Evolutionary conservation across 2,888 invertebrate genomes (phyloP).

Genomic region (Rosalia funebris): DNA sequence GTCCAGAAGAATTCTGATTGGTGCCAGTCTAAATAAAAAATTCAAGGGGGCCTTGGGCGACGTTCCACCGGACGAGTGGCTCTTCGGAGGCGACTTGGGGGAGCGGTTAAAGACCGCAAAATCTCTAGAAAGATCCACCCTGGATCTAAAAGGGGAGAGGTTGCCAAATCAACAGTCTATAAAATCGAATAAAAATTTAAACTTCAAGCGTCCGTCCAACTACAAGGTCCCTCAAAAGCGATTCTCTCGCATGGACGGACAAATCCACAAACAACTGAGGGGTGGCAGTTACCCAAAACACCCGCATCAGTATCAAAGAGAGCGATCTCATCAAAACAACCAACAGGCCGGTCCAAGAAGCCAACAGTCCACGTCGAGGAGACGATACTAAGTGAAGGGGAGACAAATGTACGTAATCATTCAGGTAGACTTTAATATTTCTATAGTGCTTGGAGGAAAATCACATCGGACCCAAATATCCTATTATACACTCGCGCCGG

Average conservation of each 20-base stretch:
- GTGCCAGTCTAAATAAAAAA: slow-evolving; percentile 7
- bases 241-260: not conserved
- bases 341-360: not conserved
- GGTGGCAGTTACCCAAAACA: not conserved
- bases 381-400: not conserved
- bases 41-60: slow-evolving; percentile 11
- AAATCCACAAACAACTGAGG: not conserved
- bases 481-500: too few species aligned
- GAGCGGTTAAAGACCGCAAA: slow-evolving; percentile 9
- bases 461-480: slow-evolving; percentile 1
- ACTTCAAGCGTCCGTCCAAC: not conserved
- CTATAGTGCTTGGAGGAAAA: not conserved
- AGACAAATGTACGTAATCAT: not conserved
- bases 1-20: slow-evolving; percentile 16
- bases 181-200: not conserved
- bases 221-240: not conserved
- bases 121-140: slow-evolving; percentile 4
- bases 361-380: not conserved
- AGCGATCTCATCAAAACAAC: not conserved
- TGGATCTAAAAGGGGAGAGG: slow-evolving; percentile 4
- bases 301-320: not conserved
- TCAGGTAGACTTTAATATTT: not conserved
- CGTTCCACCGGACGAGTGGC: slow-evolving; percentile 4
- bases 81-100: slow-evolving; percentile 11
- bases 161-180: slow-evolving; percentile 1